Evolutionary conservation across 2,113 vertebrate genomes (phyloP).

Genomic region (Fulica atra): DNA sequence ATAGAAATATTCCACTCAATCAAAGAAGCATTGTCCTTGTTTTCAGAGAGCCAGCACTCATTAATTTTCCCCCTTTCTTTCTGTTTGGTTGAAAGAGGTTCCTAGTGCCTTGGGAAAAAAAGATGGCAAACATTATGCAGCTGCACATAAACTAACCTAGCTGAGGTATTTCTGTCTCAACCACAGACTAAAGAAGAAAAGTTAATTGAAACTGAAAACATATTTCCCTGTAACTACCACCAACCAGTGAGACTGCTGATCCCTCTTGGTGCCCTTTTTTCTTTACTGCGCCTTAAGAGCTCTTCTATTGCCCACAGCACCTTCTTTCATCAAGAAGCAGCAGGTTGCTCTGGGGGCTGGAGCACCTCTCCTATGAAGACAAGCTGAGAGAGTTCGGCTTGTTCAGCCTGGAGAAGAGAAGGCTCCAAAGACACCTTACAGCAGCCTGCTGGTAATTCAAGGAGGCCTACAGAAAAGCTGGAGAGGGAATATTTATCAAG

Average conservation of each 20-base stretch:
- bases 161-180: background rate
- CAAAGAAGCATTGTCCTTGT: background rate
- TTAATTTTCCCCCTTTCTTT: background rate
- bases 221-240: background rate
- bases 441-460: too few species aligned
- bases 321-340: background rate
- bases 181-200: background rate
- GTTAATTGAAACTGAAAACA: background rate
- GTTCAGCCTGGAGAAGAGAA: too few species aligned
- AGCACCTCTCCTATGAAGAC: too few species aligned
- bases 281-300: background rate
- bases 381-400: too few species aligned
- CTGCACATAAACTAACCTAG: background rate
- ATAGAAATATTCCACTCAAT: background rate
- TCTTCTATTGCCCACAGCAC: background rate
- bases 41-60: background rate
- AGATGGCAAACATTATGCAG: background rate
- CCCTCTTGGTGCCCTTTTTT: background rate
- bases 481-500: too few species aligned
- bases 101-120: background rate
- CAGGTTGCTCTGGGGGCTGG: background rate
- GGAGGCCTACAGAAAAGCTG: too few species aligned
- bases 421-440: too few species aligned
- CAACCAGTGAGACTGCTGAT: rapidly evolving
- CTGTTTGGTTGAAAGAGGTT: background rate